Conservation (phyloP, 2,113 vertebrate species). For the Sapayoa aenigma region DNA sequence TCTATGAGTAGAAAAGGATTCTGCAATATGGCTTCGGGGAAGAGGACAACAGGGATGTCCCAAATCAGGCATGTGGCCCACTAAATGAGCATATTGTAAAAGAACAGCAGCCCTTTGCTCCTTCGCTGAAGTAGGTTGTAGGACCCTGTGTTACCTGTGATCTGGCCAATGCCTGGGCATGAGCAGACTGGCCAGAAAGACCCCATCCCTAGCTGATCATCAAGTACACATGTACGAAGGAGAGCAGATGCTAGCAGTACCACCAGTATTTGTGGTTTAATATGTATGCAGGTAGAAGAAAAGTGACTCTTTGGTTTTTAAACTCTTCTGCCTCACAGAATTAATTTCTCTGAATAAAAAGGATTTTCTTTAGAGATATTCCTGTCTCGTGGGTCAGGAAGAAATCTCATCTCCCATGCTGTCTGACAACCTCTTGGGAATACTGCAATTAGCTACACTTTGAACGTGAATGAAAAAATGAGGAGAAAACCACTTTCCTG, state of each 20-base stretch:
- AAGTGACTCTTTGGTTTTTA: not conserved
- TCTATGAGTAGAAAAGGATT: not conserved
- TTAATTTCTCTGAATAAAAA: not conserved
- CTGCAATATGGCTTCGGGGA: not conserved
- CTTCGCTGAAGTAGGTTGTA: not conserved
- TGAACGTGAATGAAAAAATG: not conserved
- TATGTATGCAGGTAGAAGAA: not conserved
- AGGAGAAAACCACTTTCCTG: not conserved
- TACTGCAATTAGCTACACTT: not conserved
- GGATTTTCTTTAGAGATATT: not conserved
- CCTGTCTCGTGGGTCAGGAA: not conserved
- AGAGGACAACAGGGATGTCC: not conserved
- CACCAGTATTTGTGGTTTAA: not conserved
- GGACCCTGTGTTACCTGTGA: not conserved
- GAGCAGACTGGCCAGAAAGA: not conserved
- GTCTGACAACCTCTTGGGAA: not conserved
- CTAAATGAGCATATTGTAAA: not conserved
- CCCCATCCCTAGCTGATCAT: not conserved
- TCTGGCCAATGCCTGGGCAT: not conserved
- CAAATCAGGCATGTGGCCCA: not conserved
- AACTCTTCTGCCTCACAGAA: not conserved
- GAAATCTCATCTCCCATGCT: not conserved
- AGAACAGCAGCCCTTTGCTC: not conserved
- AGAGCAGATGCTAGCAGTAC: not conserved
- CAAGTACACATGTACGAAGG: accelerated